Conservation (phyloP, 2,797 vertebrate genomes). For the Coreius guichenoti region DNA sequence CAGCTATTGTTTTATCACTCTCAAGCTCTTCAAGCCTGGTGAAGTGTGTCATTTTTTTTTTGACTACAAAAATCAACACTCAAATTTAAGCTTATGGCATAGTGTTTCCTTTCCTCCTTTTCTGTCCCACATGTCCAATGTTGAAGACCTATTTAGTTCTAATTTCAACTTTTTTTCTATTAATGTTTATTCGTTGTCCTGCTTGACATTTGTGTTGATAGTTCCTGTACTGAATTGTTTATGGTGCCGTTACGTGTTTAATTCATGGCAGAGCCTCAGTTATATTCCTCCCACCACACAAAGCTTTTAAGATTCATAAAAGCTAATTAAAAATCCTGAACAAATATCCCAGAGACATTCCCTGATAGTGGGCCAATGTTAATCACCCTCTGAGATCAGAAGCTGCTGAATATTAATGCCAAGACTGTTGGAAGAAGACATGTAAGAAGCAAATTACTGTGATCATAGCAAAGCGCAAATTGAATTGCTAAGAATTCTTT, state of each 20-base stretch:
- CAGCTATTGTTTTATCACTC: too few species aligned
- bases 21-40: too few species aligned
- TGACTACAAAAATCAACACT: too few species aligned
- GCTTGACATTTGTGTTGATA: background rate
- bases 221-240: constrained; percentile 10
- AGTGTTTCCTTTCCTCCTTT: too few species aligned
- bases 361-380: constrained; percentile 22
- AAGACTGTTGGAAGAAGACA: constrained; percentile 18
- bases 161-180: background rate
- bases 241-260: constrained; percentile 28
- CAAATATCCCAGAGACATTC: constrained; percentile 18
- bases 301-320: constrained; percentile 41
- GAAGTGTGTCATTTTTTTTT: too few species aligned
- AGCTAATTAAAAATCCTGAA: constrained; percentile 52
- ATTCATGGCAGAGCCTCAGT: constrained; percentile 35
- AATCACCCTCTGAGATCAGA: constrained; percentile 19
- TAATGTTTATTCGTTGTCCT: background rate
- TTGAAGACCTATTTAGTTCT: too few species aligned
- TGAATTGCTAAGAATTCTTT: background rate
- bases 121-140: too few species aligned
- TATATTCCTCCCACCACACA: constrained; percentile 14
- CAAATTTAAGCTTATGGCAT: too few species aligned
- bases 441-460: constrained; percentile 38
- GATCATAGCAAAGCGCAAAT: constrained; percentile 31
- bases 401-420: constrained; percentile 10